Percentiles rank a stretch among this genome's conserved stretches.
These are phyloP conservation scores for Pseudorectes ferrugineus DNA, from an alignment of 2,113 vertebrate species.

Conservation along the genomic window DNA sequence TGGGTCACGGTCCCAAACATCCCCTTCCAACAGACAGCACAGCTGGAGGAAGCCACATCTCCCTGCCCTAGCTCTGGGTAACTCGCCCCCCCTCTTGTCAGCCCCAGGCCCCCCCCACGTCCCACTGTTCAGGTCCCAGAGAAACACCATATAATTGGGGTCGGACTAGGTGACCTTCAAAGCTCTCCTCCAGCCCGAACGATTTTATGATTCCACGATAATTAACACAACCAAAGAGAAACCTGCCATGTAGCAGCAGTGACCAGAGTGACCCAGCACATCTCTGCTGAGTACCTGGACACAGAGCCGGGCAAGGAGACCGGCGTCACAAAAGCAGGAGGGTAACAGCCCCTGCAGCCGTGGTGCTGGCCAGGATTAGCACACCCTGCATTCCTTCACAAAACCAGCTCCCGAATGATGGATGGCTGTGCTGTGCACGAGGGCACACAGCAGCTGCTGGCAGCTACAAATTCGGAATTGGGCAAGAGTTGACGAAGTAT, in stretches of 20 bases:
- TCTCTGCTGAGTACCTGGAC: background rate
- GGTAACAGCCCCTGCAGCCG: background rate
- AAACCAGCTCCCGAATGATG: background rate
- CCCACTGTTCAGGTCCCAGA: background rate
- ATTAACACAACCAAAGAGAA: background rate
- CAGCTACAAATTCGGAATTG: rapidly evolving
- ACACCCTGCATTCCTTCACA: background rate
- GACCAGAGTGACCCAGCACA: background rate
- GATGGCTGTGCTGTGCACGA: rapidly evolving
- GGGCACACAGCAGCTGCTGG: background rate
- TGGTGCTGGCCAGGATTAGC: background rate
- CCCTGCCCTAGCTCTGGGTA: rapidly evolving
- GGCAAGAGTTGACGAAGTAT: background rate
- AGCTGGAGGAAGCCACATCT: background rate
- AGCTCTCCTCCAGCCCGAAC: background rate
- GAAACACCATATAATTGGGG: rapidly evolving
- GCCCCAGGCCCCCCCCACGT: background rate
- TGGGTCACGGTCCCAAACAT: background rate
- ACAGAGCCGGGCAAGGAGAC: background rate
- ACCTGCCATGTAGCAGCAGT: rapidly evolving
- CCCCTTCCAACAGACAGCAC: background rate
- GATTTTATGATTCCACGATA: background rate
- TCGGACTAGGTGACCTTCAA: background rate
- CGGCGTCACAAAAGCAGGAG: background rate
- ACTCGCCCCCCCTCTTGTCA: background rate